Evolutionary conservation across 2,113 vertebrate genomes (phyloP).

Genomic region (Parus major): DNA sequence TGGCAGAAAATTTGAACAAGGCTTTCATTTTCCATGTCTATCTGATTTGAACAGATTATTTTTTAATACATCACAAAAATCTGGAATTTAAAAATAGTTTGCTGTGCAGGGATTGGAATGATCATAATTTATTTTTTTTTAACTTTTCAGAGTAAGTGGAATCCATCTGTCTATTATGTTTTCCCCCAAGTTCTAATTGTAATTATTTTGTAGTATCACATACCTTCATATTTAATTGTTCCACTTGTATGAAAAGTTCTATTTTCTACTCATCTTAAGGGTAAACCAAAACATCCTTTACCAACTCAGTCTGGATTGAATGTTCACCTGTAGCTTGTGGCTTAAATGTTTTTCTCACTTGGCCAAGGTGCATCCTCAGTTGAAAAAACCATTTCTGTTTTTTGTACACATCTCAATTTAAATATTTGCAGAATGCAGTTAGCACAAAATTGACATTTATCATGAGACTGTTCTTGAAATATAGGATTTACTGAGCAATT

Average conservation of each 20-base stretch:
- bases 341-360: neutral
- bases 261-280: neutral
- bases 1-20: neutral
- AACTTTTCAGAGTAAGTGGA: neutral
- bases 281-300: neutral
- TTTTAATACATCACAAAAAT: neutral
- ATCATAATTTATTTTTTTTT: neutral
- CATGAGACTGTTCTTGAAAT: conserved; percentile 40
- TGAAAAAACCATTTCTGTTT: neutral
- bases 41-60: conserved; percentile 15
- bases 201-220: conserved; percentile 37
- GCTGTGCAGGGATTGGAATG: neutral
- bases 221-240: neutral
- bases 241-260: neutral
- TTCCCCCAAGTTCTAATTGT: neutral
- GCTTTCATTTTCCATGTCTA: neutral
- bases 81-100: conserved; percentile 34
- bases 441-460: conserved; percentile 48
- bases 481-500: conserved; percentile 53
- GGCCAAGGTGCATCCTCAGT: neutral
- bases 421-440: conserved; percentile 37
- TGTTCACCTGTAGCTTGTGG: neutral
- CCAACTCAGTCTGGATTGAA: neutral
- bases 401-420: neutral
- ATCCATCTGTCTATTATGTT: conserved; percentile 35